Base-by-base conservation (phyloP, 2,797 vertebrate species). In the Notolabrus celidotus region DNA sequence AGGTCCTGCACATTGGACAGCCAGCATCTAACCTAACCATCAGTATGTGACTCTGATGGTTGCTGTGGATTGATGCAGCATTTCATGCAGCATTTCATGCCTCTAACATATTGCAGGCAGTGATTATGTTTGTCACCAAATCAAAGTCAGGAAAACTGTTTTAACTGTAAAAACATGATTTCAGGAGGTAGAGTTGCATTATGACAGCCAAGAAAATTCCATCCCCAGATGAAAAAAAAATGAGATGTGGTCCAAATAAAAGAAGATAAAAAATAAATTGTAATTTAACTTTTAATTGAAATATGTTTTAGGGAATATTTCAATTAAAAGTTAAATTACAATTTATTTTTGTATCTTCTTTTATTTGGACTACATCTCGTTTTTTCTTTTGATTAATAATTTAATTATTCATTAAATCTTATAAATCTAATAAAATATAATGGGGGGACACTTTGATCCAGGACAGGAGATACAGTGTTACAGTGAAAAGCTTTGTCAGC, bases 401-500 rank as follows among this genome's bases (percentile, higher is more conserved):
- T n/a, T n/a, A n/a, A n/a, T n/a, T n/a, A n/a, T n/a, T n/a, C n/a
- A n/a, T n/a, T n/a, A n/a, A n/a, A n/a, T n/a, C n/a, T 7, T 7
- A 23, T 8, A 12, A 33, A 33, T 20, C 33, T 17, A n/a, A 41
- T 7, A n/a, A 6, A 10, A n/a, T n/a, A 55, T 17, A 50, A 67
- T 34, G 33, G 19, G 15, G 42, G 47, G 64, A 36, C 23, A 2
- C 20, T 19, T 46, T 25, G 9, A 60, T n/a, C 22, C 3, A 4
- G n/a, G 12, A 17, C 22, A 47, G 27, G 23, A 22, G 22, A 64
- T 69, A 34, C 23, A 49, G 33, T 61, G 56, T 31, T 58, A 27
- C 25, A 22, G 58, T 11, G 23, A 66, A 60, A 20, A 25, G 42
- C 58, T 65, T 67, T 12, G 25, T 70, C 61, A 59, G 56, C 62